Conservation (phyloP, 2,113 vertebrate genomes). For the chimpanzee (Pan troglodytes) region DNA sequence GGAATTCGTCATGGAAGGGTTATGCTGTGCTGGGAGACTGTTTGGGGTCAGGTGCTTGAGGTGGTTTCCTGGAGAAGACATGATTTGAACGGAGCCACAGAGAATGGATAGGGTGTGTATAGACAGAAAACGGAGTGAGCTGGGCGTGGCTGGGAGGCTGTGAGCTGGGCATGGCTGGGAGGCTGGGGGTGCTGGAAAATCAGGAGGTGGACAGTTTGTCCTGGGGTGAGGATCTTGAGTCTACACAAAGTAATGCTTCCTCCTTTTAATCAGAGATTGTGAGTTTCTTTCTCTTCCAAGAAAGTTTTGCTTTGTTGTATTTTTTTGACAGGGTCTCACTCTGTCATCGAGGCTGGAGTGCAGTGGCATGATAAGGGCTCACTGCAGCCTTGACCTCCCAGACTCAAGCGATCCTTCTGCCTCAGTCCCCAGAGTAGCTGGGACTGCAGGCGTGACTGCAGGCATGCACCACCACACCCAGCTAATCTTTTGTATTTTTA, state of each 20-base stretch:
- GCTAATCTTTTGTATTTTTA: background rate
- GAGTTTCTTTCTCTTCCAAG: background rate
- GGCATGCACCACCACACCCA: background rate
- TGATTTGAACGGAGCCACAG: background rate
- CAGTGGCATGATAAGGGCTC: background rate
- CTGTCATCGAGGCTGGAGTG: background rate
- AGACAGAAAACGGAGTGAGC: background rate
- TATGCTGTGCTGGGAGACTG: accelerated
- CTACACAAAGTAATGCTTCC: background rate
- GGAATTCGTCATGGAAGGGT: background rate
- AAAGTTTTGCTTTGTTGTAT: background rate
- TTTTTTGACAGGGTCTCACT: background rate
- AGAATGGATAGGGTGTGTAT: accelerated
- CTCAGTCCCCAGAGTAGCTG: background rate
- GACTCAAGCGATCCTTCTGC: background rate
- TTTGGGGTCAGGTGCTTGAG: background rate
- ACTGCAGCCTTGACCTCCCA: background rate
- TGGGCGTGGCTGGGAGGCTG: background rate
- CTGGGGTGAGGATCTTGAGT: background rate
- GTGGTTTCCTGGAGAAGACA: background rate
- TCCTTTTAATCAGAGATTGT: background rate
- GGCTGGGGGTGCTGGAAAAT: background rate
- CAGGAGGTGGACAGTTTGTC: background rate
- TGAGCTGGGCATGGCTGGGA: background rate
- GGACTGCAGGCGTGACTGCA: background rate